phyloP scores from a whole-genome alignment of 1,140 invertebrate genomes.

The Drosophila melanogaster region Release_6_plus_ISO1_MT NT_037436.4:10755001-10755500 shows the following conservation, averaged over 20 bases:
- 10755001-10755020: constrained; percentile 12
- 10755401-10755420: constrained; percentile 25
- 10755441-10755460: background rate
- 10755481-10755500: background rate
- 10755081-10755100: constrained; percentile 37
- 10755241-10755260: constrained; percentile 40
- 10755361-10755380: constrained; percentile 23
- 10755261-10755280: constrained; percentile 3
- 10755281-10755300: background rate
- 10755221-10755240: constrained; percentile 44
- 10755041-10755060: constrained; percentile 41
- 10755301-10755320: constrained; percentile 1
- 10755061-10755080: constrained; percentile 43
- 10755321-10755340: constrained; percentile 2
- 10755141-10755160: constrained; percentile 33
- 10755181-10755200: constrained; percentile 46
- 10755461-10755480: constrained; percentile 1
- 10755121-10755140: constrained; percentile 15
- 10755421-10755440: constrained; percentile 21
- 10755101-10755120: constrained; percentile 8
- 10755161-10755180: constrained; percentile 54
- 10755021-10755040: background rate
- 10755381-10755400: constrained; percentile 35
- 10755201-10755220: constrained; percentile 55
- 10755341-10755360: constrained; percentile 7